phyloP scores from a whole-genome alignment of 2,888 invertebrate species.

The Dysmachus trigonus region DNA sequence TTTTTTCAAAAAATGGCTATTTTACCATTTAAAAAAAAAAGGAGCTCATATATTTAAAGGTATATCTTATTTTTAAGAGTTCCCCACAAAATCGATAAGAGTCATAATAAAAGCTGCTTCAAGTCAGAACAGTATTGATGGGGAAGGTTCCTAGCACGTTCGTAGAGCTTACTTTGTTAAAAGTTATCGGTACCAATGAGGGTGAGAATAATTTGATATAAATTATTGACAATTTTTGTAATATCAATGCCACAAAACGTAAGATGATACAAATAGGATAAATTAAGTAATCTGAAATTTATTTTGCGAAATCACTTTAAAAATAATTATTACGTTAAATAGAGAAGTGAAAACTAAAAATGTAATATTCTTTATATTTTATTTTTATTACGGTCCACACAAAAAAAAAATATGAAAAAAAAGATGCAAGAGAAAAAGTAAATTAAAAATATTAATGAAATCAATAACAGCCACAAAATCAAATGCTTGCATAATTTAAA shows the following conservation, averaged over 20 bases:
- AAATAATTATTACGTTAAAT: not conserved
- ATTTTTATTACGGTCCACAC: not conserved
- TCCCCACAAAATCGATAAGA: not conserved
- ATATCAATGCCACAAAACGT: not conserved
- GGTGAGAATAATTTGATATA: not conserved
- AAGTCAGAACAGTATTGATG: not conserved
- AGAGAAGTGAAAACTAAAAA: not conserved
- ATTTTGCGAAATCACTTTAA: not conserved
- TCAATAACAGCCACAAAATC: not conserved
- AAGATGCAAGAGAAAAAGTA: not conserved
- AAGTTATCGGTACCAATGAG: not conserved
- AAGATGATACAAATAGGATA: not conserved
- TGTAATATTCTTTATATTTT: not conserved
- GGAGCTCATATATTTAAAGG: too few species aligned
- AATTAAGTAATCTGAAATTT: not conserved
- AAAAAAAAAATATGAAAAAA: not conserved
- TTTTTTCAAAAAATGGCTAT: too few species aligned
- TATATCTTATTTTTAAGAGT: too few species aligned
- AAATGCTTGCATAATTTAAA: not conserved
- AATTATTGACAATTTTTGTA: not conserved
- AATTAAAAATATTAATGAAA: not conserved
- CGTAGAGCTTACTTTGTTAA: not conserved
- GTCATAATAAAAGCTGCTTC: not conserved
- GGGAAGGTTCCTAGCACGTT: not conserved
- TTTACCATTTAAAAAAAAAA: too few species aligned